Evolutionary conservation across 2,888 invertebrate species (phyloP).

Genomic region (Dendrolimus houi): DNA sequence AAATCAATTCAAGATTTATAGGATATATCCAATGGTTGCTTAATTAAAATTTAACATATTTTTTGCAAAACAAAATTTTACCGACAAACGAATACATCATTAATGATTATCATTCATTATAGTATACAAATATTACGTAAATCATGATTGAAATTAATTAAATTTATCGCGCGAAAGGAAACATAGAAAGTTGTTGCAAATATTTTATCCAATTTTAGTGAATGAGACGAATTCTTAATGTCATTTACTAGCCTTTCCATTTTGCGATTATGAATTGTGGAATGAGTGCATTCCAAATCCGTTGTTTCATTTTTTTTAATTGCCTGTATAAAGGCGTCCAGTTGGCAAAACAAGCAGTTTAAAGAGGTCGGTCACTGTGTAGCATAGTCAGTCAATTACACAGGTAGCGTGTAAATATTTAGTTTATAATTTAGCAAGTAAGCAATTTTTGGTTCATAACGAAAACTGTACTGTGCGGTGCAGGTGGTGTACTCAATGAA

Average conservation of each 20-base stretch:
- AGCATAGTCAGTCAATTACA: no score
- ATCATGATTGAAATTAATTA: background rate
- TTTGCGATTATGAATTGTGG: background rate
- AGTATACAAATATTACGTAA: background rate
- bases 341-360: no score
- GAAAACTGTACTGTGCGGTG: no score
- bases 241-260: background rate
- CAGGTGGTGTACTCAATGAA: no score
- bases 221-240: background rate
- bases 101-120: background rate
- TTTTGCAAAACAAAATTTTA: constrained; percentile 1
- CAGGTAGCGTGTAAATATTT: no score
- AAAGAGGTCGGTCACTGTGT: no score
- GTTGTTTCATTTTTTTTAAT: no score
- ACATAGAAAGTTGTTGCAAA: constrained; percentile 41
- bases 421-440: no score
- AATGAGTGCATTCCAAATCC: no score
- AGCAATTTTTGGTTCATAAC: no score
- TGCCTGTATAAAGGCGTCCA: no score
- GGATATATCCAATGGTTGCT: background rate
- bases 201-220: constrained; percentile 12
- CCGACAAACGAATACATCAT: background rate
- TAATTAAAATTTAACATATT: background rate
- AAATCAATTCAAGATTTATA: background rate
- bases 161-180: background rate